Base-by-base conservation (phyloP, 2,888 invertebrate species). In the Andrena praecox region DNA sequence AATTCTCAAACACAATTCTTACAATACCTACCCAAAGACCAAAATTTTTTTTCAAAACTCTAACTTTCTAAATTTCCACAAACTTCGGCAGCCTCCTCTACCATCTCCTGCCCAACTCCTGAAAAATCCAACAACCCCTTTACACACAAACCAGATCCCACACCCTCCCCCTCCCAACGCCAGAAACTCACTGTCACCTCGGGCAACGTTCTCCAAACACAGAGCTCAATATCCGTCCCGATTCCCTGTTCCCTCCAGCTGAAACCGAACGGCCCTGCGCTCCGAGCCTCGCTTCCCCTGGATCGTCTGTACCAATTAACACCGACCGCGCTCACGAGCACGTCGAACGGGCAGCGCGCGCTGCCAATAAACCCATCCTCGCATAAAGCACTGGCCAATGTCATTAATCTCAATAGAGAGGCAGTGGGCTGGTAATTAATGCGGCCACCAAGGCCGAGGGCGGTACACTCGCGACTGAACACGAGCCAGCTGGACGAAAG, bases 361-460 rank as follows among this genome's bases (percentile, higher is more conserved):
- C 68, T 79, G 78, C 78, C 89, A 73, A 86, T 89, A 90, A 89
- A 88, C 82, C 75, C 84, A 84, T 88, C 83, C 80, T 82, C 78
- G 54, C 80, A 80, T 85, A 89, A 87, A 89, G 80, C 82, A 85
- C 82, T 73, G 80, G 69, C 73, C 87, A 73, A 85, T 89, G 85
- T 85, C 83, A 85, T 90, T 89, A 90, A 90, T 90, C 87, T 89
- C 87, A 88, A 90, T 90, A 84, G 71, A 69, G 72, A 80, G 78
- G 79, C 77, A 75, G 83, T 12, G 69, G 80, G 77, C 48, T 60
- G 62, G 83, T 86, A 89, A 90, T 90, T 87, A 89, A 89, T 82
- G 82, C 82, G 78, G 67, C 77, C 79, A 73, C 78, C 85, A 80
- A 85, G 83, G 76, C 74, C 87, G 80, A 77, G 78, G 67, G 73